A percentile compares a stretch with the other conserved stretches of the same genome.
These are phyloP conservation scores for Coleophora flavipennella DNA, from an alignment of 2,888 invertebrate species.

Conservation along the genomic window DNA sequence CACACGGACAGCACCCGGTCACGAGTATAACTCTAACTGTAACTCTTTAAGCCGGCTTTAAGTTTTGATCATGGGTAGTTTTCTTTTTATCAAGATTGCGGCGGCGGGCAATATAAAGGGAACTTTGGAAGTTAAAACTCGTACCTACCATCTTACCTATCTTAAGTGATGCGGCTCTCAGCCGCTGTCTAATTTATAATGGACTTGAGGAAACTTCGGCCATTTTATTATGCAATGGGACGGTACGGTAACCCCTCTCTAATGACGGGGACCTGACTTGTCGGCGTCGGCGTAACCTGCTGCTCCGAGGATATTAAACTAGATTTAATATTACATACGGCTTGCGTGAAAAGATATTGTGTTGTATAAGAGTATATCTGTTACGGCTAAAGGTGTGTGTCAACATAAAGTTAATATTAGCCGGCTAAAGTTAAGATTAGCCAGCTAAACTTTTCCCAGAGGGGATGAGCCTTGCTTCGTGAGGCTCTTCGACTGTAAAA, in stretches of 20 bases:
- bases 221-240: slow-evolving; percentile 73
- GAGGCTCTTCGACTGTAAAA: no score
- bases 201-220: slow-evolving; percentile 70
- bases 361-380: no score
- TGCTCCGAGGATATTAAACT: slow-evolving; percentile 57
- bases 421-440: no score
- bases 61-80: slow-evolving; percentile 64
- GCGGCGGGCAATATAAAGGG: slow-evolving; percentile 54
- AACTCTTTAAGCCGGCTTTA: slow-evolving; percentile 51
- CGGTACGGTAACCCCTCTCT: slow-evolving; percentile 68
- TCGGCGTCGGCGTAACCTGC: slow-evolving; percentile 52
- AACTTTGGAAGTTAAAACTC: slow-evolving; percentile 61
- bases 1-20: no score
- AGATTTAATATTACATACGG: slow-evolving; percentile 47
- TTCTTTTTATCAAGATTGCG: slow-evolving; percentile 67
- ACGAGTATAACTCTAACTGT: no score
- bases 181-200: slow-evolving; percentile 72
- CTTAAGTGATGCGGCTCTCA: slow-evolving; percentile 69
- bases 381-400: no score
- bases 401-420: no score
- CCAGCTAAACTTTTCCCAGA: no score
- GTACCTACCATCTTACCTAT: slow-evolving; percentile 69
- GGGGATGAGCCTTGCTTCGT: no score
- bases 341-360: slow-evolving; percentile 35
- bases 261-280: slow-evolving; percentile 66